These are phyloP conservation scores for Porphyrio hochstetteri DNA, from an alignment of 2,113 vertebrate genomes.

Conservation along the genomic window DNA sequence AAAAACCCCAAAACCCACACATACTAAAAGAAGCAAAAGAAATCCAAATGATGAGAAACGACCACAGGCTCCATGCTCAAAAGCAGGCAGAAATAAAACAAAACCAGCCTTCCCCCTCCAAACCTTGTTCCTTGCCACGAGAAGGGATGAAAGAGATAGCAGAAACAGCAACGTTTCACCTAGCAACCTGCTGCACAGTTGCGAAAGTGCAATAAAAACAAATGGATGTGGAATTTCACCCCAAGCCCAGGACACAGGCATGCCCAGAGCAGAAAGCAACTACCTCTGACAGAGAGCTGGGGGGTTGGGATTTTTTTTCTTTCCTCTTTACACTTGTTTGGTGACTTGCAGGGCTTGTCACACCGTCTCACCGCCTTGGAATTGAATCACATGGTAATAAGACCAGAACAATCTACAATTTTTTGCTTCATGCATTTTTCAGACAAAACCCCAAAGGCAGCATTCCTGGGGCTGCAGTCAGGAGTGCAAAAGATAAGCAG, in stretches of 20 bases:
- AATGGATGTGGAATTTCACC: not conserved
- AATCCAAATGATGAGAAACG: not conserved
- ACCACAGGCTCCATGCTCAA: not conserved
- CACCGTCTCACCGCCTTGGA: not conserved
- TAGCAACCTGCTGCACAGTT: not conserved
- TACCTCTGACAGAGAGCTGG: not conserved
- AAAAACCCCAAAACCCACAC: not conserved
- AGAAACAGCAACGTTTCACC: not conserved
- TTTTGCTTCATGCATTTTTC: not conserved
- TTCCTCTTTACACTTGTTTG: not conserved
- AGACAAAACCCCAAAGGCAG: not conserved
- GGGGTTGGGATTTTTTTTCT: not conserved
- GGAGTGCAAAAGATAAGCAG: not conserved
- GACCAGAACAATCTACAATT: not conserved
- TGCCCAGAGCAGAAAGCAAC: not conserved
- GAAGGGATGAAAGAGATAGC: not conserved
- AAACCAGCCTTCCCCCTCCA: not conserved
- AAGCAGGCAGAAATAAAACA: constrained; percentile 12
- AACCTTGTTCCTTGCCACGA: not conserved
- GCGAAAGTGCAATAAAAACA: not conserved
- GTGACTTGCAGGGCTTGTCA: not conserved
- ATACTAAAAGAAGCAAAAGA: not conserved
- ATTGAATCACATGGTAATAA: not conserved
- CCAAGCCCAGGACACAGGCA: not conserved
- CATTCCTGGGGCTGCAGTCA: not conserved